A percentile compares a stretch with the other conserved stretches of the same genome.
These are phyloP conservation scores for Stenodera caucasica DNA, from an alignment of 2,888 invertebrate genomes.

Conservation along the genomic window DNA sequence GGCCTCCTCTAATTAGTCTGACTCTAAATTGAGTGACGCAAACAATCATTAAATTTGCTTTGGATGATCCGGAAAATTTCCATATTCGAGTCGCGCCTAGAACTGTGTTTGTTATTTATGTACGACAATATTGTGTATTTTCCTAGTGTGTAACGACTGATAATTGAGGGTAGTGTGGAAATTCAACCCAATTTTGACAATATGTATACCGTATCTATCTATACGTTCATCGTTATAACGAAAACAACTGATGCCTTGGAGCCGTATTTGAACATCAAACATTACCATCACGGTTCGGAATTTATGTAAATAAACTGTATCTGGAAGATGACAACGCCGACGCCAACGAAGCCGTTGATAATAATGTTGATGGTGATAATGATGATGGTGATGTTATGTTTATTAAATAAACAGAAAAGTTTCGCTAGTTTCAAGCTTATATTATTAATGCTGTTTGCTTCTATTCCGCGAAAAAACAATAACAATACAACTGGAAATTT, in stretches of 20 bases:
- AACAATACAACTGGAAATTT: neutral
- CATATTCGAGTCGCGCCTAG: neutral
- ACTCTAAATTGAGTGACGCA: too few species aligned
- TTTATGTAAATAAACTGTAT: constrained; percentile 23
- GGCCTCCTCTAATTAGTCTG: too few species aligned
- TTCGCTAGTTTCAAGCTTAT: neutral
- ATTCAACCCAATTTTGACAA: constrained; percentile 2
- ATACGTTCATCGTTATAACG: neutral
- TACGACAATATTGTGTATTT: neutral
- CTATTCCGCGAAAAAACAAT: neutral
- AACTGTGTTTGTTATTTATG: neutral
- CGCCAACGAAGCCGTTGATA: neutral
- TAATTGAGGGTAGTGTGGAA: neutral
- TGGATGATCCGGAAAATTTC: neutral
- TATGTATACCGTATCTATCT: neutral
- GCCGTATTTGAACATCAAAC: constrained; percentile 22
- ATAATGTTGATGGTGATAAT: neutral
- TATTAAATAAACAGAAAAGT: neutral
- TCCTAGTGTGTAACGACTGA: neutral
- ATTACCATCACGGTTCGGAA: constrained; percentile 21
- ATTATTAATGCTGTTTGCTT: neutral
- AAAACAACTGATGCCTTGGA: constrained; percentile 4
- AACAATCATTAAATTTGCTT: too few species aligned
- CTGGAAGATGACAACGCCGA: neutral
- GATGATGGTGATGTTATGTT: neutral